Evolutionary conservation across 2,797 vertebrate genomes (phyloP), one percentile per base, ranked within the genome.

Genomic region (Melanotaenia trifasciata): DNA sequence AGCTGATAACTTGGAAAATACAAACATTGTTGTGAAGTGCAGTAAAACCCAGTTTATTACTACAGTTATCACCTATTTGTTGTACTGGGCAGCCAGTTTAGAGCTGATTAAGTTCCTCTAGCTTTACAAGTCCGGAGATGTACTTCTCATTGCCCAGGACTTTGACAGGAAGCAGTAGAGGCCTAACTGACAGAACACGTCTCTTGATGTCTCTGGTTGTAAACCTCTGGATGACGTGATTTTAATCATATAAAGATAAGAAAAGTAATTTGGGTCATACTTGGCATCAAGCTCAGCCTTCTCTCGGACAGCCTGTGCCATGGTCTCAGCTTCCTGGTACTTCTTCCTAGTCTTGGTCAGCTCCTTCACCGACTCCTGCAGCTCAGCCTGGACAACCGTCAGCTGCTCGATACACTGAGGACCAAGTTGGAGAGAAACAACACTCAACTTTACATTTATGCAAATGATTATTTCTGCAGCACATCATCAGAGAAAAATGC

Each of bases 341-440:
- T 97, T 97, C 95, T 99, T 99, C 87, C 97, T 96, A 94, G 95
- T 96, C 94, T 99, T 99, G 69, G 96, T 96, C 94, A 99, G 94
- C 87, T 99, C 98, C 94, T 98, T 99, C 83, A 99, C 97, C 0
- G 97, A 97, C 78, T 97, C 96, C 89, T 99, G 97, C 68, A 99
- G 93, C 91, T 98, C 98, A 0, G 95, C 93, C 80, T 99, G 97
- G 88, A 98, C 96, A 87, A 94, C 95, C 0, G 94, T 96, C 94
- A 99, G 94, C 92, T 98, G 97, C 75, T 99, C 98, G 51, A 98
- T 94, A 18, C 95, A 98, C 98, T 99, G 90, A 33, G 5, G 32
- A 51, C 0, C 5, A 16, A 26, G 24, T n/a, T 2, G 36, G n/a
- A 64, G 58, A 70, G 18, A 40, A 12, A 70, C 8, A 56, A 26